phyloP scores from a whole-genome alignment of 2,888 invertebrate genomes.

The Archaeoteleia sp. region DNA sequence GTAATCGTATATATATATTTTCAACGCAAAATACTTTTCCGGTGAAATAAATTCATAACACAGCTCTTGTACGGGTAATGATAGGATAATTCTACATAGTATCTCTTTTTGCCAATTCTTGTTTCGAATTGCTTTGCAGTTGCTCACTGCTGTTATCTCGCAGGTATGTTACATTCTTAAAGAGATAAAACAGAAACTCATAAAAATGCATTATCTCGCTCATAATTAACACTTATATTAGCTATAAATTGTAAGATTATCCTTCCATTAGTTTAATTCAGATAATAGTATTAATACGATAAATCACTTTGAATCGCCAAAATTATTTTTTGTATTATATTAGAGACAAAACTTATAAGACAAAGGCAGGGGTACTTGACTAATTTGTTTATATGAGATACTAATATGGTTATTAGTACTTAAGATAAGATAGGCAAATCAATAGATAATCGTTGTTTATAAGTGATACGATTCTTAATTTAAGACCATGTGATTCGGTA shows the following conservation, averaged over 20 bases:
- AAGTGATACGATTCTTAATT: no score
- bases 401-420: no score
- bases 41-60: conserved; percentile 51
- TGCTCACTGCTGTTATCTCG: conserved; percentile 23
- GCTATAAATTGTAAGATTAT: conserved; percentile 18
- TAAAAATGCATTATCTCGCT: conserved; percentile 27
- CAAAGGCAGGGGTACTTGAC: no score
- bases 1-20: conserved; percentile 49
- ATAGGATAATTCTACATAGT: conserved; percentile 42
- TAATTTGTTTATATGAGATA: no score
- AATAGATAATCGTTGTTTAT: no score
- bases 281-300: conserved; percentile 1
- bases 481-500: no score
- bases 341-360: no score
- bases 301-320: not conserved
- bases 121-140: conserved; percentile 25
- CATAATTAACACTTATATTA: conserved; percentile 25
- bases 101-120: conserved; percentile 41
- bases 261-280: conserved; percentile 12
- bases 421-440: no score
- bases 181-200: conserved; percentile 21
- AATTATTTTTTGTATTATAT: no score
- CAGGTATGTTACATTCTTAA: conserved; percentile 29
- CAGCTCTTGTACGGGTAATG: conserved; percentile 35
- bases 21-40: conserved; percentile 46